phyloP scores from a whole-genome alignment of 2,797 vertebrate species.

The Enteromius viviparus region DNA sequence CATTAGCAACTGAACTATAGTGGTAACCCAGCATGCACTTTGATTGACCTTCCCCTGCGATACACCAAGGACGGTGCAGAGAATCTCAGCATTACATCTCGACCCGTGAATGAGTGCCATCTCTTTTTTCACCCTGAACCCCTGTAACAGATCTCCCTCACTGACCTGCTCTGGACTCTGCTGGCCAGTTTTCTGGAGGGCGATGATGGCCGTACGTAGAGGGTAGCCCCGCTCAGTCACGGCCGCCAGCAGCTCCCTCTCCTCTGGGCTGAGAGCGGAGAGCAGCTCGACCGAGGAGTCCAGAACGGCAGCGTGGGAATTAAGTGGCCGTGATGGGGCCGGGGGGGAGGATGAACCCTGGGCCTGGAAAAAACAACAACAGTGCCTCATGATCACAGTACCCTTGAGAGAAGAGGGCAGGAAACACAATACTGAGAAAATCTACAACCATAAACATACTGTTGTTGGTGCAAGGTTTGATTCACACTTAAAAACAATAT shows the following conservation, averaged over 20 bases:
- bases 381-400: constrained; percentile 50
- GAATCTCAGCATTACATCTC: constrained; percentile 2
- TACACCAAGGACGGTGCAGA: constrained; percentile 6
- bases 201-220: constrained; percentile 82
- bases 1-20: not conserved
- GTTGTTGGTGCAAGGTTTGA: not conserved
- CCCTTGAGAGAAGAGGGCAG: constrained; percentile 34
- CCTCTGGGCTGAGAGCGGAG: constrained; percentile 86
- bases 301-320: constrained; percentile 58
- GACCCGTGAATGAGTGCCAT: not conserved
- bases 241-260: constrained; percentile 83
- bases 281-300: constrained; percentile 85
- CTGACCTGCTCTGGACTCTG: constrained; percentile 88
- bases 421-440: constrained; percentile 28
- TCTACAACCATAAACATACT: constrained; percentile 14
- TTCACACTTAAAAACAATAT: constrained; percentile 6
- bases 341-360: constrained; percentile 69
- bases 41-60: not conserved
- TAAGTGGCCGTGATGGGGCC: constrained; percentile 42
- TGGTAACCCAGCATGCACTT: not conserved
- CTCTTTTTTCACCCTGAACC: constrained; percentile 10
- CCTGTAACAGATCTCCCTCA: constrained; percentile 25
- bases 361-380: constrained; percentile 71
- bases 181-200: constrained; percentile 88
- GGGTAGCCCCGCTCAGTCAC: constrained; percentile 87